Base-by-base conservation (phyloP, 2,113 vertebrate species). In the Oryzias woworae region DNA sequence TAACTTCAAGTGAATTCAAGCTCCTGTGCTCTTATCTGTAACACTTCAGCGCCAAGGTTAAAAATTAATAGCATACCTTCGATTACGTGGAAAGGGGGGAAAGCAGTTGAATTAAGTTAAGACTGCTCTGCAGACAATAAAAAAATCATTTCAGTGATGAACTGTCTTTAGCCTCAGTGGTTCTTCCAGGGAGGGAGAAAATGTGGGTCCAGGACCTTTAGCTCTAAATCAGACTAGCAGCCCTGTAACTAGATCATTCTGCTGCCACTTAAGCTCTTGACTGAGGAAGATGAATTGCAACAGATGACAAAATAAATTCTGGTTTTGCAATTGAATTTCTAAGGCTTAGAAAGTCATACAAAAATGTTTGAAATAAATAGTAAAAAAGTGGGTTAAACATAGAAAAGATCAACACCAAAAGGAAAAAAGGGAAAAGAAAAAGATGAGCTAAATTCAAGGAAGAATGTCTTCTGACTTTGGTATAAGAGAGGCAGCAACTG, bases 221-320 rank as follows among this genome's bases (percentile, higher is more conserved):
- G 68, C 76, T 65, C 58, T 78, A 73, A 81, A 83, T 80, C 57
- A 71, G 65, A 61, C 75, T 49, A 62, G 85, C 73, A 50, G 42
- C 71, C 61, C 51, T 52, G 45, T 10, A 42, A 71, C 47, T 56
- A 67, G 56, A 77, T 78, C 75, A 52, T 59, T 73, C 56, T 58
- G 66, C 70, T 64, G 62, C 26, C 26, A 26, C 26, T 26, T 26
- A 26, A 26, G 26, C 26, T 26, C 26, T 64, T 7, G 31, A 36
- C 7, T 36, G 31, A 36, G 2, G 57, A 61, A 58, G 62, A 59
- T 70, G 61, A 77, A 67, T 65, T 18, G 53, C 62, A 69, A 63
- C 63, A 56, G 26, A 62, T 65, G 53, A 73, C 75, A 68, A 59
- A 52, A 72, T 79, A 73, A 75, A 79, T 73, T 60, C 53, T 53